Percentiles rank a stretch among this genome's conserved stretches.
Conservation (phyloP, 2,113 vertebrate species). For the Noturus placidus region DNA sequence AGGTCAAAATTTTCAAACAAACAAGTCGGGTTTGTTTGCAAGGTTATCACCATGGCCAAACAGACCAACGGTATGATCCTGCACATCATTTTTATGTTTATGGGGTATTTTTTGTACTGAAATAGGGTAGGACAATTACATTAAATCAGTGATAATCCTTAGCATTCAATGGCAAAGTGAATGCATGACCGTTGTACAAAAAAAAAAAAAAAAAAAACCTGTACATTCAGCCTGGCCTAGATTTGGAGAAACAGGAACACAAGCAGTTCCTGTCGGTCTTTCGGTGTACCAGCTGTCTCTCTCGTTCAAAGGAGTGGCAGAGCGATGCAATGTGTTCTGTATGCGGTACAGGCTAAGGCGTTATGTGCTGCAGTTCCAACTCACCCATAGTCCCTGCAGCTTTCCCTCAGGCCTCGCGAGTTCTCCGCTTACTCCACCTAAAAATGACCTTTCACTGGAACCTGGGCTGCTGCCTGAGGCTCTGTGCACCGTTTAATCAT, state of each 20-base stretch:
- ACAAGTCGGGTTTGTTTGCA: not conserved
- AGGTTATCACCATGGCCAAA: not conserved
- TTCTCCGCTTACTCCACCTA: constrained; percentile 35
- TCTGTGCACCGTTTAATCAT: constrained; percentile 34
- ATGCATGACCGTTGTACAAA: not conserved
- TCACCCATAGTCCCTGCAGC: constrained; percentile 22
- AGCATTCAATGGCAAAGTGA: not conserved
- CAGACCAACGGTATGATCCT: not conserved
- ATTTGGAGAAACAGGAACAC: not conserved
- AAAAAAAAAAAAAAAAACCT: not conserved
- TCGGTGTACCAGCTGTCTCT: constrained; percentile 3
- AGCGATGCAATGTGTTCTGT: not conserved
- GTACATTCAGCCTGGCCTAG: not conserved
- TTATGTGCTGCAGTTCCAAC: constrained; percentile 6
- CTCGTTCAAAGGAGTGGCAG: not conserved
- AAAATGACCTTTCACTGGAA: constrained; percentile 42
- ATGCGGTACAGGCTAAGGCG: constrained; percentile 9
- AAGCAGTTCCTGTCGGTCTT: constrained; percentile 1
- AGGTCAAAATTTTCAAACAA: not conserved
- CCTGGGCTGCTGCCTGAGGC: constrained; percentile 19
- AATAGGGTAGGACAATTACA: not conserved
- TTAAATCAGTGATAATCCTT: constrained; percentile 3
- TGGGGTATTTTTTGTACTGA: not conserved
- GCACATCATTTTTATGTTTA: not conserved
- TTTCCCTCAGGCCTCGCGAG: constrained; percentile 23